Conservation (phyloP, 2,797 vertebrate genomes). For the Enteromius argenteus region DNA sequence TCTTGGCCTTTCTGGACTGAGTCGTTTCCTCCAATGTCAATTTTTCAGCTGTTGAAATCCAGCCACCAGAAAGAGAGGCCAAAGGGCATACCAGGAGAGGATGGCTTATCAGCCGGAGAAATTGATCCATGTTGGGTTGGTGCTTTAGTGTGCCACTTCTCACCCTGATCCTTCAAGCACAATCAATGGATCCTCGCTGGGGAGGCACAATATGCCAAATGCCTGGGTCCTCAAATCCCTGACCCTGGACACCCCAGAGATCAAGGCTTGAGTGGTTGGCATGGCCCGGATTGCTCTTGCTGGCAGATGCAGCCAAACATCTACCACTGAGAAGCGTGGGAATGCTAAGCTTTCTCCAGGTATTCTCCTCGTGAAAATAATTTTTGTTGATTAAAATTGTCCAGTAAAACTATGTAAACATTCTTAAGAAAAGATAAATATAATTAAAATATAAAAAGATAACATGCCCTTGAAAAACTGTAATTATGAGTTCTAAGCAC, state of each 20-base stretch:
- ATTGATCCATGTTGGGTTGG: constrained; percentile 67
- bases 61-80: constrained; percentile 65
- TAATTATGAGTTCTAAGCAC: not conserved
- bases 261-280: not conserved
- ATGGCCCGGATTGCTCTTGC: not conserved
- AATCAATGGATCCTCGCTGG: constrained; percentile 21
- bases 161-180: constrained; percentile 47
- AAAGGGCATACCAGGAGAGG: constrained; percentile 10
- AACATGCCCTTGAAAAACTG: not conserved
- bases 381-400: not conserved
- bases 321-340: not conserved
- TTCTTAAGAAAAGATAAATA: not conserved
- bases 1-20: constrained; percentile 78
- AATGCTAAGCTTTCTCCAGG: not conserved
- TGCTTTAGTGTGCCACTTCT: constrained; percentile 70
- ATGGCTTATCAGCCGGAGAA: constrained; percentile 52
- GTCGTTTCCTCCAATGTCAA: constrained; percentile 71
- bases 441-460: not conserved
- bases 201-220: constrained; percentile 10
- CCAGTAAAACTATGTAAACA: not conserved
- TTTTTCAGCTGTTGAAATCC: constrained; percentile 72
- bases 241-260: not conserved
- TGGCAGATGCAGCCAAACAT: not conserved
- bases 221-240: not conserved
- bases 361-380: not conserved